phyloP scores from a whole-genome alignment of 2,113 vertebrate genomes.

The Bettongia penicillata region DNA sequence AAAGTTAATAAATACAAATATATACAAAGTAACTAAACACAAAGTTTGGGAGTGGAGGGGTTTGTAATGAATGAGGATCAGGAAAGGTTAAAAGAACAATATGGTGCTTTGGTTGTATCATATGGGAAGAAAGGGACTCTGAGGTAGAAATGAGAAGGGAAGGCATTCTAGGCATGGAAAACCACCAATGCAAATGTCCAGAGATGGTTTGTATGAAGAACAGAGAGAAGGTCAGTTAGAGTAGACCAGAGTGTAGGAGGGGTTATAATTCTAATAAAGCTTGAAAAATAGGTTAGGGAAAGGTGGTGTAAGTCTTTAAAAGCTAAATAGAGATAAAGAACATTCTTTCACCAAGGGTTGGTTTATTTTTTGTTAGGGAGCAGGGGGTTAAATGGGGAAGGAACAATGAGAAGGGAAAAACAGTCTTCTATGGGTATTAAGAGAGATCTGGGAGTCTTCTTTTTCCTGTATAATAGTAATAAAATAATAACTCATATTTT shows the following conservation, averaged over 20 bases:
- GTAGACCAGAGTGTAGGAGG: neutral
- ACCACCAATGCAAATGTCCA: neutral
- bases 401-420: neutral
- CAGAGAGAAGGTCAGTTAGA: neutral
- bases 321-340: neutral
- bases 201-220: neutral
- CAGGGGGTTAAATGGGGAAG: neutral
- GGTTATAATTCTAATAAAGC: neutral
- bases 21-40: neutral
- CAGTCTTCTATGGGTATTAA: neutral
- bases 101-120: neutral
- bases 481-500: neutral
- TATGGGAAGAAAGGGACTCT: neutral
- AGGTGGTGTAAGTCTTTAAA: neutral
- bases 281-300: neutral
- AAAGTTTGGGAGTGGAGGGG: neutral
- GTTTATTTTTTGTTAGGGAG: neutral
- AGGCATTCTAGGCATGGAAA: neutral
- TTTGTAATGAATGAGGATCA: neutral
- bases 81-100: neutral
- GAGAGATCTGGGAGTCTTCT: neutral
- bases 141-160: neutral
- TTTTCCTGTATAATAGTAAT: neutral
- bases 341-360: neutral
- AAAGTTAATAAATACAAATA: neutral